These are phyloP conservation scores for Xestia sexstrigata DNA, from an alignment of 2,888 invertebrate species.

Conservation along the genomic window DNA sequence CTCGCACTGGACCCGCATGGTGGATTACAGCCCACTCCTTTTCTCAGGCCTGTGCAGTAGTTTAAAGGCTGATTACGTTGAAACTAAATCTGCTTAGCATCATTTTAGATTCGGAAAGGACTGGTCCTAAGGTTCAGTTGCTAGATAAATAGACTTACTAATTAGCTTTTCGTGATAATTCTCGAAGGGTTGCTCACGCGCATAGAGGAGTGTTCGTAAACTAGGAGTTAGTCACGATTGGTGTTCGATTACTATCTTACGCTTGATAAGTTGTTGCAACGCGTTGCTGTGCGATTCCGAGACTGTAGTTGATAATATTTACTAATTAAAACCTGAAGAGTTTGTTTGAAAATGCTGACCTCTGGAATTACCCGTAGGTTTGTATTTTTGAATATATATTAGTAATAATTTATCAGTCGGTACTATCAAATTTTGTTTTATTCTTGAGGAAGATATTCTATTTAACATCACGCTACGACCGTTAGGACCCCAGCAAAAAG, in stretches of 20 bases:
- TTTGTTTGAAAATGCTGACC: background rate
- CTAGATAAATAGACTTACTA: conserved; percentile 35
- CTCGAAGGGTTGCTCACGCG: conserved; percentile 39
- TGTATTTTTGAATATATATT: too few relatives aligned
- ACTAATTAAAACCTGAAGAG: background rate
- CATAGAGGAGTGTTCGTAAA: conserved; percentile 49
- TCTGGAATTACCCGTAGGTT: background rate
- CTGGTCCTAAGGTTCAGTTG: background rate
- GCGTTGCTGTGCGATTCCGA: conserved; percentile 15
- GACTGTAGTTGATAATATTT: background rate
- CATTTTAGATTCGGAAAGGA: background rate
- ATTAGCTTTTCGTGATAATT: conserved; percentile 45
- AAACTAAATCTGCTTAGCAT: background rate
- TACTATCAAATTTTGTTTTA: background rate
- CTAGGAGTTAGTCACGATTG: conserved; percentile 58
- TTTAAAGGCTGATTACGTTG: background rate
- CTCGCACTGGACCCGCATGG: background rate
- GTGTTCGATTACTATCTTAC: conserved; percentile 57
- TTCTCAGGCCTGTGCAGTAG: background rate
- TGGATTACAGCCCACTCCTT: background rate
- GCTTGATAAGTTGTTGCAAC: conserved; percentile 49
- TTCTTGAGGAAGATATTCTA: background rate
- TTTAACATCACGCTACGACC: background rate
- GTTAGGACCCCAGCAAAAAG: background rate
- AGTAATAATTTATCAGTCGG: background rate